A percentile compares a stretch with the other conserved stretches of the same genome.
Conservation (phyloP, 92 coral and sea anemone genomes). For the Parazoanthus swiftii region DNA sequence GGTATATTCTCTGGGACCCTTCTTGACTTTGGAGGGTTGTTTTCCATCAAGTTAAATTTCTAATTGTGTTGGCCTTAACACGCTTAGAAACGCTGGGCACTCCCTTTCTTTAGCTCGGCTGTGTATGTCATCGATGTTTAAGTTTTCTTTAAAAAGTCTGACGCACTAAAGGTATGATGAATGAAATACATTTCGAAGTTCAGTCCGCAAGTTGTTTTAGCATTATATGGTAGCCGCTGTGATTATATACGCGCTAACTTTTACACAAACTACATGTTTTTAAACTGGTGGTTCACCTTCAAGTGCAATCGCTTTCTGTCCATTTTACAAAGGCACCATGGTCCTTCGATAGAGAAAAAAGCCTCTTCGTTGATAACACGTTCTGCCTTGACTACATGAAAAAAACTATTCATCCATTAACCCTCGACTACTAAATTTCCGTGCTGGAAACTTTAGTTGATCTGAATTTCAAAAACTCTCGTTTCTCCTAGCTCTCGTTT, state of each 20-base stretch:
- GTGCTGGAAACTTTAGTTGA: too few relatives aligned
- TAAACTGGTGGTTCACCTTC: not conserved
- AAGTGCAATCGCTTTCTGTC: not conserved
- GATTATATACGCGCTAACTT: not conserved
- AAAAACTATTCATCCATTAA: not conserved
- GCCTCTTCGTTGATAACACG: not conserved
- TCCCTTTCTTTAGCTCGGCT: not conserved
- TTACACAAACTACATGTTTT: too few relatives aligned
- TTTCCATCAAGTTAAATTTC: not conserved
- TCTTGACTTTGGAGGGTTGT: slow-evolving; percentile 14
- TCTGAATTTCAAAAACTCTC: not conserved
- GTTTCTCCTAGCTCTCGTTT: not conserved
- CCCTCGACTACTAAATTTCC: not conserved
- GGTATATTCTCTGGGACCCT: not conserved
- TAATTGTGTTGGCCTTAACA: not conserved
- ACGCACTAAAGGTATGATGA: not conserved
- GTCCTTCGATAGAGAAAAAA: not conserved
- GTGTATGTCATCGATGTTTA: not conserved
- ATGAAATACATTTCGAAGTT: too few relatives aligned
- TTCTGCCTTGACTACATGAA: not conserved
- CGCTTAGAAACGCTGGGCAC: not conserved
- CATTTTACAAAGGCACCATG: not conserved
- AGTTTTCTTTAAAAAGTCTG: too few relatives aligned
- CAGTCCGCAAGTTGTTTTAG: not conserved
- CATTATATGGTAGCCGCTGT: too few relatives aligned